Base-by-base conservation (phyloP, 2,113 vertebrate species). In the Notothenia rossii region DNA sequence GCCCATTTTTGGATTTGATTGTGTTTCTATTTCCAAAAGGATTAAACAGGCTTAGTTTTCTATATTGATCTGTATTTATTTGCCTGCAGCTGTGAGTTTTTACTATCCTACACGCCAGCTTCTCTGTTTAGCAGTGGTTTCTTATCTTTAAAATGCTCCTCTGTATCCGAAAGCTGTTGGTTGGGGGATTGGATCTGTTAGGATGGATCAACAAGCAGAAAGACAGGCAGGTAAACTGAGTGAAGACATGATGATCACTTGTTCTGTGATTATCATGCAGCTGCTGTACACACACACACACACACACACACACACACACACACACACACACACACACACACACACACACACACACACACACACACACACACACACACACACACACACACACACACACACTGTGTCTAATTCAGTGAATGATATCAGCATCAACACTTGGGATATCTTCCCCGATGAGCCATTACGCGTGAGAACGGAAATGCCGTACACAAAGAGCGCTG, bases 261-360 rank as follows among this genome's bases (percentile, higher is more conserved):
- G 29, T 69, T 51, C 69, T 70, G 33, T 77, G 45, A 73, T 88
- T 86, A 69, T 61, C 72, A 62, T 63, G 62, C 81, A 80, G 51
- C 77, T 53, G 69, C 53, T 36, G 45, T 7, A 33, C 48, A 40
- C 48, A 40, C 63, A 72, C 66, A 50, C 40, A 62, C 43, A 55
- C 63, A 54, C 45, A 51, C 55, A 33, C 65, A 62, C 33, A 45
- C 18, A 62, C 17, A 59, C 25, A 22, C 62, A 22, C 33, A n/a
- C 56, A 36, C 15, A 60, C 15, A 58, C 55, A 25, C 22, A 56
- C 56, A 22, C 33, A n/a, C 56, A 60, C 15, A 60, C 15, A 58
- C 55, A 25, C 22, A 58, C 56, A 33, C 48, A 40, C 15, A 60
- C 15, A 58, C 22, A 25, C 22, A 58, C 56, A 22, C 62, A 22